phyloP scores from a whole-genome alignment of 2,888 invertebrate species.

The Neria commutata region DNA sequence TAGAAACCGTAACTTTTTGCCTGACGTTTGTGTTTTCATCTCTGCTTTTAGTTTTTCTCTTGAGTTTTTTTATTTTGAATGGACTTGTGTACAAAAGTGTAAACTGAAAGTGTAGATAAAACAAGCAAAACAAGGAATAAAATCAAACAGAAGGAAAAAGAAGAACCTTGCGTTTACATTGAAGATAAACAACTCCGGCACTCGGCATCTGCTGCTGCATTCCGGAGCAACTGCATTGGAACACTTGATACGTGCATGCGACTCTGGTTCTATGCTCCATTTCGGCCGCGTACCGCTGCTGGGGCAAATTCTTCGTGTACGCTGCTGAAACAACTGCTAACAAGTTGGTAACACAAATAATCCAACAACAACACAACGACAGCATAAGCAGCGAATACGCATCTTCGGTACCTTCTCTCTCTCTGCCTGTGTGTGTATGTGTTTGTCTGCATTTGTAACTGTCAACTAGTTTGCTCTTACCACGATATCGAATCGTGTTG shows the following conservation, averaged over 20 bases:
- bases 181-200: not conserved
- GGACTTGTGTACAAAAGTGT: too few relatives aligned
- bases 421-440: not conserved
- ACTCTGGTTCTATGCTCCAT: too few relatives aligned
- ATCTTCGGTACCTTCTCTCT: too few relatives aligned
- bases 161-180: not conserved
- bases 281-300: not conserved
- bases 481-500: not conserved
- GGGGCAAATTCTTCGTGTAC: not conserved
- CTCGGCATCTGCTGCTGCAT: not conserved
- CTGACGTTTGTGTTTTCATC: too few relatives aligned
- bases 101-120: not conserved
- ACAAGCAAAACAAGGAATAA: not conserved
- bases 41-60: too few relatives aligned
- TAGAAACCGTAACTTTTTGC: too few relatives aligned
- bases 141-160: not conserved
- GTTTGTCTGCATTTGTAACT: not conserved
- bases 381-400: too few relatives aligned
- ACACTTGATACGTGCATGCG: not conserved
- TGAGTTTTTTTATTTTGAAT: too few relatives aligned
- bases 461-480: not conserved
- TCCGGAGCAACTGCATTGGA: too few relatives aligned
- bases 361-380: too few relatives aligned
- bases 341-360: too few relatives aligned
- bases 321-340: too few relatives aligned